Evolutionary conservation across 1,140 invertebrate genomes (phyloP), one percentile per base, ranked within the genome.

Genomic region (Saccostrea glomerata): DNA sequence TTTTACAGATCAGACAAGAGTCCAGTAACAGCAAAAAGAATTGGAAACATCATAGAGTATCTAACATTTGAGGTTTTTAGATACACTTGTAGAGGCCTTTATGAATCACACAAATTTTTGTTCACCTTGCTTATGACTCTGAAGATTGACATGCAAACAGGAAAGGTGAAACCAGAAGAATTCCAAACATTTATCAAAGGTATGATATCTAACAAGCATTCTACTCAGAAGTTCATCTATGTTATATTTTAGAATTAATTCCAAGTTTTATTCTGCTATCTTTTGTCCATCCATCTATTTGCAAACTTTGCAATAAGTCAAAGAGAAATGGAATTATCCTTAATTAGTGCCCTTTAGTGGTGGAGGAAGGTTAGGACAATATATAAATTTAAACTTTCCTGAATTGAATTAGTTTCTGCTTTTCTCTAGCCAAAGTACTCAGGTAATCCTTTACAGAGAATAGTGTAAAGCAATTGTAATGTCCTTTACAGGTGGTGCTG

Each of bases 181-280:
- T 99, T 99, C 92, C 97, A 98, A 96, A 97, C 97, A 0, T 98
- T 99, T 91, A 98, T 99, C 60, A 99, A 99, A 96, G 98, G 96
- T 96, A 84, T 15, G 6, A 47, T 47, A 47, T 47, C 47, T 47
- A 47, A 47, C 47, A 47, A 47, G 5, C 47, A 9, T 7, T 47
- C 47, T 47, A 7, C 2, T 47, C 47, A 47, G 47, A 2, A 47
- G 9, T 47, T 47, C 47, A 47, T 6, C 47, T 47, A 5, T 47
- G 47, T 47, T 47, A 47, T 3, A 7, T 47, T 47, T 47, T 47
- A 47, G 6, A 47, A 47, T 47, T 47, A 6, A 47, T 47, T 47
- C 47, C 47, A 47, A 47, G 47, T 47, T 47, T 47, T 47, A 47
- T 7, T 7, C 47, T 47, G 30, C 47, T 47, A 47, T 9, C 47